phyloP scores from a whole-genome alignment of 2,113 vertebrate genomes.

The Ramphastos sulfuratus region DNA sequence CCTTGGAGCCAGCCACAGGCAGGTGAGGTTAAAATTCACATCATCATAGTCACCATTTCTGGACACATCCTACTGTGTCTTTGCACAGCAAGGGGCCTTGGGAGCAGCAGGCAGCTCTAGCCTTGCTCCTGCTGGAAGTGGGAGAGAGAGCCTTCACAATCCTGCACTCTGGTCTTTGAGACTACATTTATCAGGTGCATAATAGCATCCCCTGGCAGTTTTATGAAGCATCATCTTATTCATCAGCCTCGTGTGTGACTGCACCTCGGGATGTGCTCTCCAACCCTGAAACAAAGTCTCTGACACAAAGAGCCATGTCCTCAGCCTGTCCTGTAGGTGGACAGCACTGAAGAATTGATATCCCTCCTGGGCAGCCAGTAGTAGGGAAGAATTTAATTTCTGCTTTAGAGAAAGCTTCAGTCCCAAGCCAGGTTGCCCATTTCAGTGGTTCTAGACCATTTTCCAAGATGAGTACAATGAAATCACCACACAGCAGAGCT shows the following conservation, averaged over 20 bases:
- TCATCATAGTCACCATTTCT: neutral
- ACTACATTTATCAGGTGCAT: neutral
- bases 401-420: neutral
- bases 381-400: neutral
- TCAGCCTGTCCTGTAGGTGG: neutral
- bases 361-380: too few species aligned
- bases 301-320: accelerated
- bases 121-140: neutral
- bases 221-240: neutral
- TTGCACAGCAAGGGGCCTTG: accelerated
- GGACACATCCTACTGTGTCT: neutral
- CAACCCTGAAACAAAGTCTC: neutral
- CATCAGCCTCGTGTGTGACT: neutral
- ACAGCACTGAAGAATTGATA: neutral
- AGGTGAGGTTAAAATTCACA: neutral
- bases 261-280: neutral
- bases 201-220: neutral
- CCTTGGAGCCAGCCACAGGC: neutral
- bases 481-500: neutral
- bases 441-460: neutral
- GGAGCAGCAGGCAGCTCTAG: accelerated
- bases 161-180: neutral
- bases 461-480: neutral
- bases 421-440: neutral
- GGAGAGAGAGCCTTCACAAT: neutral